Base-by-base conservation (phyloP, 2,797 vertebrate genomes). In the Squalus acanthias region DNA sequence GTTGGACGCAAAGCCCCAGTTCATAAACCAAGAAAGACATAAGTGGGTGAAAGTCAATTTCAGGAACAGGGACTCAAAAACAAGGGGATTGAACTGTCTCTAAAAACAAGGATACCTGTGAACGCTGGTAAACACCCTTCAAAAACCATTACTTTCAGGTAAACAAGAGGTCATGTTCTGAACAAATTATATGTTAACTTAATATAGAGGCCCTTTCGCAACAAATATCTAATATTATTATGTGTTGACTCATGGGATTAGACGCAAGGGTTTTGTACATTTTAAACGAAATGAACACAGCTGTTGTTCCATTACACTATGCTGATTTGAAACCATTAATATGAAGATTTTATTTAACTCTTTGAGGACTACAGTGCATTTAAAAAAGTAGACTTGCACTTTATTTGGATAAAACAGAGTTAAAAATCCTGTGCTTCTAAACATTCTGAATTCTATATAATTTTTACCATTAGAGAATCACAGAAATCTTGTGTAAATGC, bases 251-350 rank as follows among this genome's bases (percentile, higher is more conserved):
- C 60, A 67, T 69, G 67, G 67, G 12, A 53, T 46, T 70, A 50
- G 39, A 95, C 93, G 70, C 67, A 95, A 95, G 9, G 67, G 67
- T 46, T 72, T 72, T 53, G 22, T 50, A 50, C 5, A 95, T 95
- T 95, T 53, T 8, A 95, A 46, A 72, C 15, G 93, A 95, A 94
- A 69, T 50, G n/a, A 94, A 72, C 69, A 74, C 69, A 70, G 92
- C 20, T 70, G 39, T 92, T 92, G 89, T 94, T 92, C 60, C 29
- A 70, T 94, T 70, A 94, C 39, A 70, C 22, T 24, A 94, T 94
- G 65, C 70, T 94, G 67, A 70, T 94, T 94, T 69, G 3, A 94
- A 70, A 94, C 67, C 89, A 92, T 65, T 92, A 92, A 92, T 92
- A 70, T 26, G 22, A 70, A 94, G 92, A 70, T 94, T 46, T 46